Conservation (phyloP, 37 sponge, comb jelly and placozoan genomes). For the Oopsacas minuta region DNA sequence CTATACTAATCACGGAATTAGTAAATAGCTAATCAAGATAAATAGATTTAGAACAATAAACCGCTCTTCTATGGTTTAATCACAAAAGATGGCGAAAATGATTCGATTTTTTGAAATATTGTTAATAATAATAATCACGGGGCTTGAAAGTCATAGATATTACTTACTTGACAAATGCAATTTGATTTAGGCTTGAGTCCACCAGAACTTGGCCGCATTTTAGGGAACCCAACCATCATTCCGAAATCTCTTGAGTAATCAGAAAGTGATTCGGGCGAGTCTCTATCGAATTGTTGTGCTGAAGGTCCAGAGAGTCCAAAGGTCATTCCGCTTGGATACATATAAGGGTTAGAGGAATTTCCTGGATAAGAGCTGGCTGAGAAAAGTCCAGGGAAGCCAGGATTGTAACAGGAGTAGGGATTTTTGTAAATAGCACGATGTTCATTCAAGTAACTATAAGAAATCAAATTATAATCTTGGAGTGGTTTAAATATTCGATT, state of each 20-base stretch:
- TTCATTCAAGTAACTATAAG: constrained; percentile 11
- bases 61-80: neutral
- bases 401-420: constrained; percentile 11
- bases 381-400: neutral
- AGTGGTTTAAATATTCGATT: too few relatives aligned
- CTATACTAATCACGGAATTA: neutral
- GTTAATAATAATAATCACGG: neutral
- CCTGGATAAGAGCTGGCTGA: constrained; percentile 5
- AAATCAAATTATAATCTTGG: too few relatives aligned
- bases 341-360: constrained; percentile 2
- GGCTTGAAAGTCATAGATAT: neutral
- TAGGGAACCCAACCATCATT: constrained; percentile 5
- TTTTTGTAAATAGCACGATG: neutral
- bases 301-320: constrained; percentile 14
- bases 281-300: constrained; percentile 12
- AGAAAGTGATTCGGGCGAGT: neutral
- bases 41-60: neutral
- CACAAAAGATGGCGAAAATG: neutral
- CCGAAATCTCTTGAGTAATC: constrained; percentile 7
- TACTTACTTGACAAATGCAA: constrained; percentile 12
- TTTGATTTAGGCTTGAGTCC: neutral
- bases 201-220: neutral
- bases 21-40: neutral
- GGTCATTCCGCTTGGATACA: neutral
- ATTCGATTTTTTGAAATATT: neutral